phyloP scores from a whole-genome alignment of 2,113 vertebrate species.

The Tragelaphus imberbis region DNA sequence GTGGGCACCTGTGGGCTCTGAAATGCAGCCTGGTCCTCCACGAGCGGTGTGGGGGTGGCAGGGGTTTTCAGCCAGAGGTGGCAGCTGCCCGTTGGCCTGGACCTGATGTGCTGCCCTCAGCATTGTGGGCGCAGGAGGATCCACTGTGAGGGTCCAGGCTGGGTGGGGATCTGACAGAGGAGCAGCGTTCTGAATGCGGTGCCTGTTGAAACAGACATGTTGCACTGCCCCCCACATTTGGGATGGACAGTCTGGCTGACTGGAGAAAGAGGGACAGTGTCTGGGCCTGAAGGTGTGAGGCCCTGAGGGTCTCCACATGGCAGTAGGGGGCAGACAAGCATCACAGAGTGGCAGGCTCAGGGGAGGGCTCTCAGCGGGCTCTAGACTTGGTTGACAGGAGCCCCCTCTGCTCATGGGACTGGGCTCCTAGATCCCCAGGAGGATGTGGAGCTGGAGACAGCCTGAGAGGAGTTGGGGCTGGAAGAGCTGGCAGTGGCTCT shows the following conservation, averaged over 20 bases:
- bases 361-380: neutral
- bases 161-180: neutral
- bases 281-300: neutral
- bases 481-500: neutral
- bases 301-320: neutral
- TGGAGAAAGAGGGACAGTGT: neutral
- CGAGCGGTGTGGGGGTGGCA: neutral
- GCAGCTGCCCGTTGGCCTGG: neutral
- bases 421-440: neutral
- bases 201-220: neutral
- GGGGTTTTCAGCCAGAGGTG: neutral
- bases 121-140: rapidly evolving
- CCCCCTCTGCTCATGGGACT: neutral
- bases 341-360: neutral
- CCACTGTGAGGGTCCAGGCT: neutral
- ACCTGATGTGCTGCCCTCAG: no score
- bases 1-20: constrained; percentile 1
- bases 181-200: neutral
- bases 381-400: neutral
- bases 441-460: neutral
- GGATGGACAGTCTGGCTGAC: neutral
- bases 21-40: neutral
- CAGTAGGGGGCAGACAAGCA: neutral
- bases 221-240: no score
- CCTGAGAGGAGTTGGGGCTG: no score